Evolutionary conservation across 2,888 invertebrate species (phyloP).

Genomic region (Drosophila yooni): DNA sequence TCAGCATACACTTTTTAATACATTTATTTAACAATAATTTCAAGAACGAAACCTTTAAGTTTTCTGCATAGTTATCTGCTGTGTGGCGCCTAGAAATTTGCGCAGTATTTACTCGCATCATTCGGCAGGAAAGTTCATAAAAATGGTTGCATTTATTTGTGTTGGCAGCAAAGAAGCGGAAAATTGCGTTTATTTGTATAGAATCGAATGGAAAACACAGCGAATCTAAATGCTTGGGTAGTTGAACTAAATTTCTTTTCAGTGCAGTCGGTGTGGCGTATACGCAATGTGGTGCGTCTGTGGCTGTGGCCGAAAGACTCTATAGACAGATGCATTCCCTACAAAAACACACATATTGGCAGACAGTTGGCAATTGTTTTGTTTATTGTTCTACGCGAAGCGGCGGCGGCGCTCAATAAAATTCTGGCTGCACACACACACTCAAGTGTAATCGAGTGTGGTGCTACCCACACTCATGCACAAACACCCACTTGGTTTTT

Average conservation of each 20-base stretch:
- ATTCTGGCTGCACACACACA: conserved; percentile 37
- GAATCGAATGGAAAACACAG: conserved; percentile 40
- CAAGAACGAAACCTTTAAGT: background rate
- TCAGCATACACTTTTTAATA: background rate
- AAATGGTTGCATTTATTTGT: conserved; percentile 63
- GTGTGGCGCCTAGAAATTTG: conserved; percentile 33
- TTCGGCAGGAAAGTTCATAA: conserved; percentile 55
- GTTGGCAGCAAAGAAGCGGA: conserved; percentile 32
- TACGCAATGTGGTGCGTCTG: conserved; percentile 54
- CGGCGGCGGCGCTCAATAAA: conserved; percentile 63
- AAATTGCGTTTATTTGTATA: conserved; percentile 57
- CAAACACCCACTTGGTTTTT: conserved; percentile 21
- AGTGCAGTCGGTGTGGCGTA: conserved; percentile 57
- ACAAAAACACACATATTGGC: conserved; percentile 9
- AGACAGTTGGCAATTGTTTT: conserved; percentile 48
- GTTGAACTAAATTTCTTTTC: conserved; percentile 61
- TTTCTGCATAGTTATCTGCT: conserved; percentile 1
- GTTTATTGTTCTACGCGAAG: conserved; percentile 59
- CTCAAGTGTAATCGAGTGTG: conserved; percentile 2
- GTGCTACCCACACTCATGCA: conserved; percentile 14
- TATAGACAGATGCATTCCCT: conserved; percentile 1
- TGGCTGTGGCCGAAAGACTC: conserved; percentile 10
- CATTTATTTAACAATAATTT: background rate
- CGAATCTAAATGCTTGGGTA: conserved; percentile 27
- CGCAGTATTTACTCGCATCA: conserved; percentile 12